A percentile compares a stretch with the other conserved stretches of the same genome.
These are phyloP conservation scores for Mus musculus DNA, from an alignment of 2,113 vertebrate species.

Conservation along the genomic window DNA sequence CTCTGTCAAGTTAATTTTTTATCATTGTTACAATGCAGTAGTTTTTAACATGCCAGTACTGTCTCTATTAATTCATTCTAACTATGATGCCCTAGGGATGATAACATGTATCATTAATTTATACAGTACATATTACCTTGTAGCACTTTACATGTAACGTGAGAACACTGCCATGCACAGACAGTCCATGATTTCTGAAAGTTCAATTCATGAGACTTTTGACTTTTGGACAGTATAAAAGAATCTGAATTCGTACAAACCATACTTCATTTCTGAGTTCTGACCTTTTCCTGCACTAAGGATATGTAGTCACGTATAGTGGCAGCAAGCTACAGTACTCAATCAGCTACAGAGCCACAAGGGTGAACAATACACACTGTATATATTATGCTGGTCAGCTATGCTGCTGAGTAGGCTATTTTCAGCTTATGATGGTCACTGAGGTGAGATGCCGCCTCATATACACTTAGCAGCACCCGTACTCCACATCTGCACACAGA, in stretches of 20 bases:
- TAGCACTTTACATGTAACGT: not conserved
- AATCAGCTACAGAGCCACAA: not conserved
- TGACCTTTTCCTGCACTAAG: not conserved
- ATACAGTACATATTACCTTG: not conserved
- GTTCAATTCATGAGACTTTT: not conserved
- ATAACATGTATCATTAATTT: not conserved
- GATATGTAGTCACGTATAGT: not conserved
- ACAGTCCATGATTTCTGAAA: not conserved
- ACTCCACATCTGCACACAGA: not conserved
- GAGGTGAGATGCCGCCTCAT: not conserved
- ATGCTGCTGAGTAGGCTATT: not conserved
- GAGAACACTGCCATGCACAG: not conserved
- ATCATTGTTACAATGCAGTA: not conserved
- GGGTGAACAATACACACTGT: not conserved
- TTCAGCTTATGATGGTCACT: not conserved
- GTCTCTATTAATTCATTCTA: not conserved
- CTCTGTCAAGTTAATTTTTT: not conserved
- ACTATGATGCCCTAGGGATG: not conserved
- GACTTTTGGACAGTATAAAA: not conserved
- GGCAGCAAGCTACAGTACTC: not conserved
- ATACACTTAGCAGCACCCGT: not conserved
- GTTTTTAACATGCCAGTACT: not conserved
- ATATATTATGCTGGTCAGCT: not conserved
- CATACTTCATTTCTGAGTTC: not conserved
- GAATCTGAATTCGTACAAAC: not conserved